Evolutionary conservation across 1,140 invertebrate genomes (phyloP), one percentile per base, ranked within the genome.

Genomic region (Dryas iulia): DNA sequence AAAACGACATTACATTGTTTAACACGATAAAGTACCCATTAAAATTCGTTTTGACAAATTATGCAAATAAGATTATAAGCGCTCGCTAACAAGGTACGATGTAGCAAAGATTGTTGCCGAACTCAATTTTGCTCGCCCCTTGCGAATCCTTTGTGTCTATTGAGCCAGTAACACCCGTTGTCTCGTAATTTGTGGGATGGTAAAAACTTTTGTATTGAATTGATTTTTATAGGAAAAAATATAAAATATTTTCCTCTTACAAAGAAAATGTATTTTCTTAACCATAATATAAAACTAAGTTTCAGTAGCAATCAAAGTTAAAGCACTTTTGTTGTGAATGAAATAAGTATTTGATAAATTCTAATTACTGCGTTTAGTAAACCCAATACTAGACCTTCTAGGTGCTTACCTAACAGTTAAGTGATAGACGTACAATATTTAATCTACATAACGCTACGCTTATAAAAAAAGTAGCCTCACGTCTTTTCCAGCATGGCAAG

Each of bases 11-110:
- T 73, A 80, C 72, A 74, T 78, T 77, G 76, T 79, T 81, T 25
- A 79, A 82, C 76, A 83, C 60, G 76, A 78, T 83, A 80, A 84
- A 80, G 78, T 76, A 75, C 69, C 75, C 68, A 82, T 83, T 83
- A 83, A 79, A 83, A 83, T 79, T 84, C 74, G 76, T 84, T 82
- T 74, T 67, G 69, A 82, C 75, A 76, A 87, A 87, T 87, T 87
- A 86, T 87, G 82, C 73, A 86, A 87, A 86, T 87, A 71, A 75
- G 71, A 79, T 80, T 83, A 80, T 83, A 79, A 83, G 74, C 73
- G 78, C 73, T 66, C 74, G 62, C 77, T 81, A 82, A 85, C 82
- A 81, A 81, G 82, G 73, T 74, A 82, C 72, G 75, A 73, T 72
- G 72, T 76, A 66, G 72, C 73, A 77, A 82, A 82, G 83, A 84